Percentiles rank a stretch among this genome's conserved stretches.
Conservation (phyloP, 2,113 vertebrate species). For the Lampris incognitus region DNA sequence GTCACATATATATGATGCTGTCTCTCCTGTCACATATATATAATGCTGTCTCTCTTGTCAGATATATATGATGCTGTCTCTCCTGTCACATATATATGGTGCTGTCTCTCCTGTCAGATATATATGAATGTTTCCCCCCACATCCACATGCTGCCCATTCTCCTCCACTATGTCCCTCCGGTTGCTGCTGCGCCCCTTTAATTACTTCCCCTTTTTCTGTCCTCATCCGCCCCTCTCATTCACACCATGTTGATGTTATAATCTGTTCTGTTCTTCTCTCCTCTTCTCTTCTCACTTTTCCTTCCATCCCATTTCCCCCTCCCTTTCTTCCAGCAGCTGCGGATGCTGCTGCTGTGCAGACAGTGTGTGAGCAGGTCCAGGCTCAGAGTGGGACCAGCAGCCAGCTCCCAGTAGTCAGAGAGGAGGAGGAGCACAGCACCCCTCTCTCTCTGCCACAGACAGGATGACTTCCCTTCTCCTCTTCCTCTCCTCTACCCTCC, state of each 20-base stretch:
- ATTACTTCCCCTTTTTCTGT: neutral
- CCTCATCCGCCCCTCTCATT: neutral
- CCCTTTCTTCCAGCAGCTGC: slow-evolving; percentile 74
- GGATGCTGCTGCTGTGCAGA: slow-evolving; percentile 79
- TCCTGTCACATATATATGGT: neutral
- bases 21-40: too few species aligned
- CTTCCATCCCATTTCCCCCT: slow-evolving; percentile 33
- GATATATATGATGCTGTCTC: neutral
- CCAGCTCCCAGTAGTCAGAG: slow-evolving; percentile 79
- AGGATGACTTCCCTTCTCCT: slow-evolving; percentile 43
- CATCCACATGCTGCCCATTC: neutral
- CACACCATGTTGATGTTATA: slow-evolving; percentile 2
- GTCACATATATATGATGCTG: too few species aligned
- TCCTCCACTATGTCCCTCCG: neutral
- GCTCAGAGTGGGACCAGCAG: slow-evolving; percentile 65
- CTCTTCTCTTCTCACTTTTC: slow-evolving; percentile 22
- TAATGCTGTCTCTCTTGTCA: neutral
- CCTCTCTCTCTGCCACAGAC: slow-evolving; percentile 76
- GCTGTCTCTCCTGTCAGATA: neutral
- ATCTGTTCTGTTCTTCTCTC: slow-evolving; percentile 12
- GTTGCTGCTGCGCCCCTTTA: neutral
- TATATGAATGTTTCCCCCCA: neutral
- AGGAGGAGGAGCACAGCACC: slow-evolving; percentile 82
- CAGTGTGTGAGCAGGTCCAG: slow-evolving; percentile 86
- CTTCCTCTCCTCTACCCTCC: slow-evolving; percentile 31